Conservation (phyloP, 1,140 invertebrate species). For the Gonatopus flavifemur region DNA sequence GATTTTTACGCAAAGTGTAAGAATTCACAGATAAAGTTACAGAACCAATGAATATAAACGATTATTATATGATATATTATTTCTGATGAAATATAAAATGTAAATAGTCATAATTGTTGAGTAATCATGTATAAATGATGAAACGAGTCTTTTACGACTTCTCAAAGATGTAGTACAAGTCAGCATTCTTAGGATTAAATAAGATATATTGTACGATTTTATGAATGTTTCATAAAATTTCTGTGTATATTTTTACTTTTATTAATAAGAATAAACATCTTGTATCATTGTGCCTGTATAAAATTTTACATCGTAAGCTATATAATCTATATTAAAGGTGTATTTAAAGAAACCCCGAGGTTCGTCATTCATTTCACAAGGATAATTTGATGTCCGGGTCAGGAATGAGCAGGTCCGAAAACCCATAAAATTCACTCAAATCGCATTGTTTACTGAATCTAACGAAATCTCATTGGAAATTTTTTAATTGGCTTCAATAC, state of each 20-base stretch:
- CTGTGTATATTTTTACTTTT: constrained; percentile 32
- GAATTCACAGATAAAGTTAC: background rate
- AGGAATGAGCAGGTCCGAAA: no score
- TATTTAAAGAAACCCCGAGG: no score
- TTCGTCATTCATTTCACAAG: no score
- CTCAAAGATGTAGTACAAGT: constrained; percentile 29
- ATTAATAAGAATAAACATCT: constrained; percentile 30
- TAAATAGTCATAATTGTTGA: background rate
- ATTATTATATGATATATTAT: background rate
- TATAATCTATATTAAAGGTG: no score
- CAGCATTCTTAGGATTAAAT: constrained; percentile 26
- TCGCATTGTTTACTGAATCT: no score
- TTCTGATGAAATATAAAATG: background rate
- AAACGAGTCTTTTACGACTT: constrained; percentile 15
- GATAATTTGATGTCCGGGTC: no score
- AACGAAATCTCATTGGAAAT: no score
- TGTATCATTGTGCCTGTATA: constrained; percentile 14
- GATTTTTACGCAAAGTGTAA: constrained; percentile 7
- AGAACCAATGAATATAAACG: background rate
- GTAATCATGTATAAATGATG: constrained; percentile 21
- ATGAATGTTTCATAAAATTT: constrained; percentile 23
- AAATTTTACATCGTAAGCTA: no score
- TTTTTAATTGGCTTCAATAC: no score
- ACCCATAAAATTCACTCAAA: no score
- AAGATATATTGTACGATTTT: no score